A percentile compares a stretch with the other conserved stretches of the same genome.
Conservation (phyloP, 2,888 invertebrate genomes). For the Ophraella communa region DNA sequence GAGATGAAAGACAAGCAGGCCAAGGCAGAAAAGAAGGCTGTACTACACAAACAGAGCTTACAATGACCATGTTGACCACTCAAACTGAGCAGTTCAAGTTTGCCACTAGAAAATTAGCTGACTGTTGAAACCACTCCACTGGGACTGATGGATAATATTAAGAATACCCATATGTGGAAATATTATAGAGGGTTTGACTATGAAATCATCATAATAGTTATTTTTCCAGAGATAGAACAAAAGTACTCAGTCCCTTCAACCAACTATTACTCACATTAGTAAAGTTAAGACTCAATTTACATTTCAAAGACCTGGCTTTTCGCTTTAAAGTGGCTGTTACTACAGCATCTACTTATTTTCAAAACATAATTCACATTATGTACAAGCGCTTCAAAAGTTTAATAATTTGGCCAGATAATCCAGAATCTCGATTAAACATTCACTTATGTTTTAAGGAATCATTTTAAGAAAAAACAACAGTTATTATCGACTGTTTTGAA, state of each 20-base stretch:
- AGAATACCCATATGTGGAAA: conserved; percentile 1
- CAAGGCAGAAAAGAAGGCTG: background rate
- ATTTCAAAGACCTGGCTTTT: conserved; percentile 29
- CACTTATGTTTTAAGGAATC: conserved; percentile 35
- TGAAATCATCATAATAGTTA: conserved; percentile 12
- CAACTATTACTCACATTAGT: conserved; percentile 26
- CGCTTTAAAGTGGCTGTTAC: conserved; percentile 10
- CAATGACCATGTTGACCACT: background rate
- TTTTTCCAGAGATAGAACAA: conserved; percentile 15
- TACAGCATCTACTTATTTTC: conserved; percentile 23
- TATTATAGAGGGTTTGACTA: conserved; percentile 18
- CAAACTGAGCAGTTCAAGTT: background rate
- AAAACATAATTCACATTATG: conserved; percentile 12
- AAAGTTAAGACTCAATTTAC: conserved; percentile 24
- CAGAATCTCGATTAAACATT: conserved; percentile 26
- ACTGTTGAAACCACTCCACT: conserved; percentile 10
- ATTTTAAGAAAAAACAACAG: conserved; percentile 33
- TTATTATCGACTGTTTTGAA: conserved; percentile 34
- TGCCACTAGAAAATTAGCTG: background rate
- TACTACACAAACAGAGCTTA: background rate
- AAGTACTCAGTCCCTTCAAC: conserved; percentile 14
- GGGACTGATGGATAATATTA: background rate
- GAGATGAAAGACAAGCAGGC: background rate
- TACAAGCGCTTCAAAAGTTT: conserved; percentile 26
- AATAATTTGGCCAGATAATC: conserved; percentile 31